Base-by-base conservation (phyloP, 2,113 vertebrate species). In the Acrocephalus arundinaceus region DNA sequence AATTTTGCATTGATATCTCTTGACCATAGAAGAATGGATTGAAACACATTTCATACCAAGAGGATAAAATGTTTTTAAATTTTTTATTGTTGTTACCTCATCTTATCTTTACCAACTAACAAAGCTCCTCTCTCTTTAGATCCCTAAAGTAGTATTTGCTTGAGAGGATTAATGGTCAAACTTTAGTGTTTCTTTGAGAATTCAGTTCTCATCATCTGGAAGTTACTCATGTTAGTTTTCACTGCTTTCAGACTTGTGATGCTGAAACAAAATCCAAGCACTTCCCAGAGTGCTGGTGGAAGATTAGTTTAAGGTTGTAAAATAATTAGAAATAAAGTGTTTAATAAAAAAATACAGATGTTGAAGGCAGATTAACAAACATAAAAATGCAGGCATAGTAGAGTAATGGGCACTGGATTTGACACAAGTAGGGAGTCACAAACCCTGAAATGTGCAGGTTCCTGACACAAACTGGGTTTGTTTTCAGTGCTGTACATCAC, bases 341-440 rank as follows among this genome's bases (percentile, higher is more conserved):
- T 87, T 10, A 55, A 76, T 72, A 27, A 66, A 65, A 31, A 43
- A 28, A 39, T 31, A 31, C 11, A 0, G 51, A 7, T 46, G 9
- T 54, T 77, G 49, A 81, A 68, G 68, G 68, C 35, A 63, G 45
- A 73, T 76, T 22, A 73, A 46, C 6, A 43, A 52, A 46, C 16
- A 33, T 37, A 9, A 73, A 55, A 86, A 27, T 19, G 7, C 15
- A 41, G 15, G 7, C 0, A 0, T 37, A 22, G 31, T 13, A 54
- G 62, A 43, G 6, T 33, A 45, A 17, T 45, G 19, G 9, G 75
- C 24, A 21, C 7, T 52, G 71, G 27, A 25, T 87, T 68, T 73
- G 54, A 28, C 15, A 30, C 5, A 37, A 65, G 10, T 4, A 76
- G 27, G 39, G 61, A 74, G 11, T 52, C 46, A n/a, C 4, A 78